Base-by-base conservation (phyloP, 2,888 invertebrate species). In the Laothoe populi region DNA sequence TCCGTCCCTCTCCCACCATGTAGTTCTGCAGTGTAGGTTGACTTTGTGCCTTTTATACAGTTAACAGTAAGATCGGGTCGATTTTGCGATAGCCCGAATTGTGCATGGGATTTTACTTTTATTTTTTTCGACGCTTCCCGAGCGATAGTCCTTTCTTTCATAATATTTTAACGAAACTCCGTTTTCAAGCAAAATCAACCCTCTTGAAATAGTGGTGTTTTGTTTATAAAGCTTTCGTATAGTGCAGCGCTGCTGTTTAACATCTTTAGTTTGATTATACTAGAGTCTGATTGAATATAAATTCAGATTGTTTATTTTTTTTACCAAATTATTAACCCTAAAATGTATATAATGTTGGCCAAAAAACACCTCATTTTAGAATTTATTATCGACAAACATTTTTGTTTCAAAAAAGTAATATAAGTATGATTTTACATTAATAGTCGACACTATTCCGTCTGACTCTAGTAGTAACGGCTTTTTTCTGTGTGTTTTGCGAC, bases 131-230 rank as follows among this genome's bases (percentile, higher is more conserved):
- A 74, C 78, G 82, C 82, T 81, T 81, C 72, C 72, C 70, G 70
- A 79, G 81, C 80, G 78, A 74, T 74, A 75, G 74, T 74, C 71
- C 70, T 53, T 62, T 53, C 62, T 66, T 70, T 76, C 71, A 75
- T 72, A 62, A 74, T 74, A 72, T 64, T 64, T 66, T 68, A 72
- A 74, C 77, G 81, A 74, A 77, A 79, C 79, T 82, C 82, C 74
- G 78, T 81, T 82, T 79, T 85, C 83, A 79, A 83, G 85, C 85
- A 75, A 78, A 75, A 88, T 93, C 93, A 93, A 93, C 93, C 93
- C 93, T 93, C 87, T 93, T 93, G 93, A 90, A 92, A 91, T 88
- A 85, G 89, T 87, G 88, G 86, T 83, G 81, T 84, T 75, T 77
- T 53, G 7, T 49, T 35, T 53, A 69, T 71, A 64, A 74, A 78